phyloP scores from a whole-genome alignment of 2,888 invertebrate species.

The Frankliniella fusca region DNA sequence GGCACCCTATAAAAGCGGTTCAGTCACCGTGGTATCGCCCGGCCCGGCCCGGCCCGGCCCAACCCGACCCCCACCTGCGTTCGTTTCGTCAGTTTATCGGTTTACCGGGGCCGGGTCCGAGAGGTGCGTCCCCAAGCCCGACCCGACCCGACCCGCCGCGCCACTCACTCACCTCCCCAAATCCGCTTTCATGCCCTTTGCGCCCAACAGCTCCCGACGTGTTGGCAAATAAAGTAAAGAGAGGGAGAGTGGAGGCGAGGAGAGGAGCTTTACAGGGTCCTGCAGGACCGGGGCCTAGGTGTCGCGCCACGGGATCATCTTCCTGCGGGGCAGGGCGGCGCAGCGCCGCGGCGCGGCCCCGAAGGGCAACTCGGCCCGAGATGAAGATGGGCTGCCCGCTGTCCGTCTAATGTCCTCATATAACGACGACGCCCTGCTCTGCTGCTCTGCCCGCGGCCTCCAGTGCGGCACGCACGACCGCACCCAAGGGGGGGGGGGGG shows the following conservation, averaged over 20 bases:
- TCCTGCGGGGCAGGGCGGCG: neutral
- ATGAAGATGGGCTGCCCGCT: neutral
- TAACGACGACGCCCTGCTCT: neutral
- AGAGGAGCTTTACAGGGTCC: neutral
- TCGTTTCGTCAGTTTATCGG: neutral
- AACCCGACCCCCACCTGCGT: neutral
- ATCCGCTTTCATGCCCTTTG: conserved; percentile 1
- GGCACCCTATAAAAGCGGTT: too few species aligned
- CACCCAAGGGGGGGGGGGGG: too few species aligned
- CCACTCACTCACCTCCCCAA: neutral
- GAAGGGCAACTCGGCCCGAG: neutral
- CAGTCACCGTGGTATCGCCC: neutral
- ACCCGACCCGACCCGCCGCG: neutral
- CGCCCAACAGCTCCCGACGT: neutral
- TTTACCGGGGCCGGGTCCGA: neutral
- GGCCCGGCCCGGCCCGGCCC: neutral
- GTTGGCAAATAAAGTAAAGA: neutral
- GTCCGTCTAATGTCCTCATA: neutral
- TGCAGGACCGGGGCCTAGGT: neutral
- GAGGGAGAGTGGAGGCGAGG: neutral
- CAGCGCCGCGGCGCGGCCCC: neutral
- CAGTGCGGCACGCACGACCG: too few species aligned
- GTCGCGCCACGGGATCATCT: neutral
- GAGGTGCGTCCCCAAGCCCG: neutral
- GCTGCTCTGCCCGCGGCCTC: neutral